A percentile compares a stretch with the other conserved stretches of the same genome.
Conservation (phyloP, 2,113 vertebrate species). For the Tachysurus fulvidraco region DNA sequence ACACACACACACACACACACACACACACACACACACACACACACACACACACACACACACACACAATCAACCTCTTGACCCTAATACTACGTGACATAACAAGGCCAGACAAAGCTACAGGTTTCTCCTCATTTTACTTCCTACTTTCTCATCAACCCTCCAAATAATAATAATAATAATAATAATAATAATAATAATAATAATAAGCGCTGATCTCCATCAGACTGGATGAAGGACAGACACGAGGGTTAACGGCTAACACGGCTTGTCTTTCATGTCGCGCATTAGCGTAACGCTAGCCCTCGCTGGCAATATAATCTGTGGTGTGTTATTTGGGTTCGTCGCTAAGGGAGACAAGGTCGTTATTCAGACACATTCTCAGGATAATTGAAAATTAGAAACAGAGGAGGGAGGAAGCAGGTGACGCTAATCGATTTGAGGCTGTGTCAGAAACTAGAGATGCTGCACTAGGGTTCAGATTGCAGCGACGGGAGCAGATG, state of each 20-base stretch:
- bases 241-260: background rate
- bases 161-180: background rate
- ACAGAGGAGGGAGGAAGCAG: conserved; percentile 64
- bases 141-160: conserved; percentile 40
- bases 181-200: background rate
- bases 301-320: background rate
- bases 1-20: too few relatives aligned
- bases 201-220: background rate
- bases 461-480: conserved; percentile 43
- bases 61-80: conserved; percentile 45
- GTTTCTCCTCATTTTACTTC: conserved; percentile 25
- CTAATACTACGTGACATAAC: conserved; percentile 34
- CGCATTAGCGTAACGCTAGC: background rate
- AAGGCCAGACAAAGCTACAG: conserved; percentile 28
- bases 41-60: too few relatives aligned
- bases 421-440: conserved; percentile 75
- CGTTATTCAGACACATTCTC: conserved; percentile 60
- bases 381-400: conserved; percentile 65
- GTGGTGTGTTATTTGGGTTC: conserved; percentile 5
- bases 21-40: too few relatives aligned
- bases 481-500: conserved; percentile 68
- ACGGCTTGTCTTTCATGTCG: background rate
- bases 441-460: conserved; percentile 70
- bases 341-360: conserved; percentile 48
- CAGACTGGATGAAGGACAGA: background rate